Evolutionary conservation across 1,140 invertebrate genomes (phyloP), one percentile per base, ranked within the genome.

Genomic region (Rhynchophorus ferrugineus): DNA sequence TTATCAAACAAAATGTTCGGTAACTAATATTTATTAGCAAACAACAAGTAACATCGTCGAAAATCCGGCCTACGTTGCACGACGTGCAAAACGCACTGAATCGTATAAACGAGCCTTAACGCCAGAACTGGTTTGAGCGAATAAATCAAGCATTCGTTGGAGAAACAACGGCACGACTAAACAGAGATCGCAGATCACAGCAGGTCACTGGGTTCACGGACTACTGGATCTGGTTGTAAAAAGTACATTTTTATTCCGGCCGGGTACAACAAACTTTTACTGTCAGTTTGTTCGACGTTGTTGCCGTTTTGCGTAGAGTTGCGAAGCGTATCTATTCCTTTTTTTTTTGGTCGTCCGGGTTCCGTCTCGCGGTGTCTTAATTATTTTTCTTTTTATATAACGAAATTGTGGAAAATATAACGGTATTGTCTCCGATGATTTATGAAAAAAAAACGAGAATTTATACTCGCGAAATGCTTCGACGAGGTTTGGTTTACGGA

Each of bases 161-260:
- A 59, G 57, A 57, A 61, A 61, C 57, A 59, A 61, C 53, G 42
- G 16, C 56, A 52, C 59, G 57, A 55, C 57, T 58, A 49, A 50
- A 54, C 44, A 51, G 49, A 57, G 56, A 55, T 51, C 42, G 44
- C 45, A 53, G 57, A 61, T 61, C 60, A 49, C 56, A 54, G 50
- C 60, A 55, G 60, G 60, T 62, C 60, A 60, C 51, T 52, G 52
- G 58, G 60, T 62, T 62, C 60, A 62, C 57, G 60, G 60, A 60
- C 60, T 62, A 62, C 60, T 60, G 54, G 60, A 62, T 60, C 36
- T 43, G 49, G 45, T 44, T 47, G 58, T 60, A 62, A 62, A 62
- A 62, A 61, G 49, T 54, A 53, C 49, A 56, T 51, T 53, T 61
- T 61, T 61, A 61, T 59, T 58, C 60, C 49, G 51, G 5, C 16